Base-by-base conservation (phyloP, 35 echinoderm and acorn worm genomes). In the Patiria miniata region DNA sequence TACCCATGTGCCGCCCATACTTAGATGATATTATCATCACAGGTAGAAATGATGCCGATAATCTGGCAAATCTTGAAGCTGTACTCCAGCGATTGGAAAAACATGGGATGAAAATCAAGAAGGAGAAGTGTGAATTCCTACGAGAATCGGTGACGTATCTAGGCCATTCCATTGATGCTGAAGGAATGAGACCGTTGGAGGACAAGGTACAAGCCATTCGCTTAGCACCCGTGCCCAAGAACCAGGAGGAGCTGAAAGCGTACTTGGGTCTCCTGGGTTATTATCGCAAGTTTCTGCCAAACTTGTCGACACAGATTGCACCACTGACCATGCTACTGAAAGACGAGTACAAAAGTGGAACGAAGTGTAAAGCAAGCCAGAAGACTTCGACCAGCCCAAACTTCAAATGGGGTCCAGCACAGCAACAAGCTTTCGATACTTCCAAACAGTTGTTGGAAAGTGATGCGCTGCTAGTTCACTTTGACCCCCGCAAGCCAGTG, bases 1-100 rank as follows among this genome's bases (percentile, higher is more conserved):
- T 93, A 7, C 82, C 52, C 40, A 85, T 83, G 82, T 80, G 82
- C 69, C 81, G 37, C 12, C 59, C 82, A 26, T 93, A 87, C 40
- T 34, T 93, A 12, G 95, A 97, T 85, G 87, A 97, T 81, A 84
- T 95, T 5, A 80, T 90, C 8, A 69, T 95, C 15, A 85, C 52
- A 16, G 89, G 85, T 29, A 39, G 53, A 17, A 87, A 44, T 83
- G 81, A 76, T 18, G 76, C 89, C 9, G 87, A 92, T 40, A 81
- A 97, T 65, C 17, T 87, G 3, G 39, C 47, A 17, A 87, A 84
- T 73, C 76, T 97, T 6, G 59, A 79, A 19, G 44, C 22, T n/a
- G 83, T 92, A 51, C 73, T 95, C 0, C 23, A 89, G 22, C 33
- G 69, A 52, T 38, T 87, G 28, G 42, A 87, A 33, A 56, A 87